phyloP scores from a whole-genome alignment of 2,888 invertebrate species.

The Phymatocera aterrima region DNA sequence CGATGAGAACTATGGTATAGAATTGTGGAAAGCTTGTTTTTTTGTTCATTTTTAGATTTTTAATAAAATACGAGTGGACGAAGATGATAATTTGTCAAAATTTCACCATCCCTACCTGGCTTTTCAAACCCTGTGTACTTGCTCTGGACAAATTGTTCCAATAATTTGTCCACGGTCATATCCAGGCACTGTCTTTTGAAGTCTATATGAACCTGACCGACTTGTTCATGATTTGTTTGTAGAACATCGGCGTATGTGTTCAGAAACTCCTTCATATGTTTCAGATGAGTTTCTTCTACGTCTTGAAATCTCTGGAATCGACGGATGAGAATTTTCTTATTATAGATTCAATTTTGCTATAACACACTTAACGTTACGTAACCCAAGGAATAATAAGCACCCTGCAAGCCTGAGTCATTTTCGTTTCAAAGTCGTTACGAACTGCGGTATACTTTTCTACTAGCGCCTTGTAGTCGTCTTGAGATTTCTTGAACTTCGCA shows the following conservation, averaged over 20 bases:
- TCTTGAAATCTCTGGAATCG: conserved; percentile 96
- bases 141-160: conserved; percentile 93
- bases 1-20: background rate
- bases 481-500: conserved; percentile 92
- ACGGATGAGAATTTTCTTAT: conserved; percentile 50
- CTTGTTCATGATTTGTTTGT: conserved; percentile 92
- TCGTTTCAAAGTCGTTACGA: conserved; percentile 95
- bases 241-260: conserved; percentile 91
- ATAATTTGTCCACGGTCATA: conserved; percentile 93
- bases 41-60: background rate
- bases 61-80: conserved; percentile 20
- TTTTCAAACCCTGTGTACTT: conserved; percentile 96
- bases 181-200: conserved; percentile 94
- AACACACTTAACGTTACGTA: background rate
- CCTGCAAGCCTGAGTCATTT: conserved; percentile 95
- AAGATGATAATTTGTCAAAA: conserved; percentile 18
- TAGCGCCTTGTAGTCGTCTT: conserved; percentile 94
- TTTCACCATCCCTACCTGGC: conserved; percentile 81
- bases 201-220: conserved; percentile 94
- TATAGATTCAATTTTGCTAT: conserved; percentile 13
- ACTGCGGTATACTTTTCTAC: conserved; percentile 95
- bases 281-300: conserved; percentile 93
- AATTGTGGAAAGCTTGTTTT: background rate
- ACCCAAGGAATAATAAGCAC: conserved; percentile 76
- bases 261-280: conserved; percentile 96